Percentiles rank a stretch among this genome's conserved stretches.
phyloP scores from a whole-genome alignment of 2,888 invertebrate genomes.

The Tipula vernalis region DNA sequence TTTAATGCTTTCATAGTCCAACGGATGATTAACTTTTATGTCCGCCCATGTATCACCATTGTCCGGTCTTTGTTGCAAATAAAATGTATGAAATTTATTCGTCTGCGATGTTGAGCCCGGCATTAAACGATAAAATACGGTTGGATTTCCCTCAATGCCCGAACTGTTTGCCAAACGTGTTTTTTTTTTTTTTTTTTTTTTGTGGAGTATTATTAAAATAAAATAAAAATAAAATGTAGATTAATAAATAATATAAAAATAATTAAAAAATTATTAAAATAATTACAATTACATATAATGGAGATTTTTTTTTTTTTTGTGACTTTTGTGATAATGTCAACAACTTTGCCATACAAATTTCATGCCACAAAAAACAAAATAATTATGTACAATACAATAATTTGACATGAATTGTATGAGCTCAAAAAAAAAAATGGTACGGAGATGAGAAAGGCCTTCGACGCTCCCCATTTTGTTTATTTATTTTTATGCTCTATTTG shows the following conservation, averaged over 20 bases:
- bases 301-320: neutral
- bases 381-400: neutral
- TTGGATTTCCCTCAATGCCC: slow-evolving; percentile 91
- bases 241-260: neutral
- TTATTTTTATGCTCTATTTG: neutral
- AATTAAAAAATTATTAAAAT: neutral
- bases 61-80: slow-evolving; percentile 85
- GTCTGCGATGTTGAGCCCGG: slow-evolving; percentile 92
- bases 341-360: slow-evolving; percentile 11
- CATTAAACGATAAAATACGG: slow-evolving; percentile 91
- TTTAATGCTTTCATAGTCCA: slow-evolving; percentile 90
- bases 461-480: neutral
- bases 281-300: neutral
- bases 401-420: slow-evolving; percentile 10
- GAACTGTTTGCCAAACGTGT: slow-evolving; percentile 47
- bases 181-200: neutral
- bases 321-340: neutral
- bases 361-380: slow-evolving; percentile 12
- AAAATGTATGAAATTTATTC: slow-evolving; percentile 91
- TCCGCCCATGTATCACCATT: slow-evolving; percentile 92
- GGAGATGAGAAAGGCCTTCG: neutral
- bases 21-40: slow-evolving; percentile 89
- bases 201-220: neutral
- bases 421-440: neutral
- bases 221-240: neutral